phyloP scores from a whole-genome alignment of 2,113 vertebrate genomes.

The Meles meles region DNA sequence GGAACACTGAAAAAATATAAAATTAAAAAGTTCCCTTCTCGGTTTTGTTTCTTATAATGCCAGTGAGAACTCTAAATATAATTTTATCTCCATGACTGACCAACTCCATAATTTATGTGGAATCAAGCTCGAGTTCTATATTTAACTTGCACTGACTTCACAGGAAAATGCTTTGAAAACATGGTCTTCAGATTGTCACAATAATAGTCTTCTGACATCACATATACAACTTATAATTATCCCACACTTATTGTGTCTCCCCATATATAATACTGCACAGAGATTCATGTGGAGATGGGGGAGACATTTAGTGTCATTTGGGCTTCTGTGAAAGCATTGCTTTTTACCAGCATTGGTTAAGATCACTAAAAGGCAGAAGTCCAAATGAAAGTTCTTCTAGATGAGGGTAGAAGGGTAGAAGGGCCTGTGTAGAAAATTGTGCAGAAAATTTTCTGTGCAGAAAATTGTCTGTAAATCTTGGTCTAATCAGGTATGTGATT shows the following conservation, averaged over 20 bases:
- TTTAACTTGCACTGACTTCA: constrained; percentile 60
- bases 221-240: constrained; percentile 30
- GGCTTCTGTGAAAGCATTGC: neutral
- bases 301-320: neutral
- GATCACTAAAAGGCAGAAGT: neutral
- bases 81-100: constrained; percentile 65
- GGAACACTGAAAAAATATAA: too few species aligned
- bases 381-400: neutral
- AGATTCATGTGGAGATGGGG: neutral
- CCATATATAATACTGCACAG: neutral
- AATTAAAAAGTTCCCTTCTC: constrained; percentile 26
- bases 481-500: neutral
- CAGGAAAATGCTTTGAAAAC: constrained; percentile 44
- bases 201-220: constrained; percentile 30
- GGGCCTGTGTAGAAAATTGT: too few species aligned
- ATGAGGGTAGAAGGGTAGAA: neutral
- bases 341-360: neutral
- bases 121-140: constrained; percentile 40
- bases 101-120: constrained; percentile 64
- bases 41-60: constrained; percentile 18
- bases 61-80: constrained; percentile 31
- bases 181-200: constrained; percentile 30
- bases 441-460: neutral
- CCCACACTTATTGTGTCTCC: neutral
- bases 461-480: neutral